Evolutionary conservation across 2,113 vertebrate genomes (phyloP).

Genomic region (Channa argus): DNA sequence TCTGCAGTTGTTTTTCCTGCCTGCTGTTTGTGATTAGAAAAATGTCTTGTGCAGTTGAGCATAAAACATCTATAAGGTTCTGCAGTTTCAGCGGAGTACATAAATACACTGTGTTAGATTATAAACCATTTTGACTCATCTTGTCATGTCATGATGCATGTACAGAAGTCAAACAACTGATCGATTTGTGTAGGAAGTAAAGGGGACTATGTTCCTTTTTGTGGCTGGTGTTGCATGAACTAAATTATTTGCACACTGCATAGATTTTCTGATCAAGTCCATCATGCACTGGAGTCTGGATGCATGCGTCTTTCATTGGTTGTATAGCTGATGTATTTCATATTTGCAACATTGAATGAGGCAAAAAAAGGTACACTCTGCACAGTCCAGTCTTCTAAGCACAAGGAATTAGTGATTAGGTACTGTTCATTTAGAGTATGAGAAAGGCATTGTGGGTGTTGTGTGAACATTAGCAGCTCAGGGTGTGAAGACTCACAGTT

Average conservation of each 20-base stretch:
- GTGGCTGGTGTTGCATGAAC: conserved; percentile 5
- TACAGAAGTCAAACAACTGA: not conserved
- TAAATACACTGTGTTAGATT: too few species aligned
- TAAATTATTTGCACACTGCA: not conserved
- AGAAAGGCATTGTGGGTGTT: conserved; percentile 57
- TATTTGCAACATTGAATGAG: not conserved
- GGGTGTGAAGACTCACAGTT: conserved; percentile 52
- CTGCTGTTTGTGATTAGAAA: too few species aligned
- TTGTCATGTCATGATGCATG: too few species aligned
- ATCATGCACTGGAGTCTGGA: not conserved
- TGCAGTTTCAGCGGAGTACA: too few species aligned
- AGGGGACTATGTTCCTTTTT: conserved; percentile 4
- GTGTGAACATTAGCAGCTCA: conserved; percentile 62
- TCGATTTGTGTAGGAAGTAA: conserved; percentile 18
- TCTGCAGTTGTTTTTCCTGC: too few species aligned
- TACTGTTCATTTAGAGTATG: conserved; percentile 42
- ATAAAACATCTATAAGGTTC: too few species aligned
- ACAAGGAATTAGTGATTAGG: conserved; percentile 50
- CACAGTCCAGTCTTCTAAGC: conserved; percentile 39
- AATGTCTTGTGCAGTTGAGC: too few species aligned
- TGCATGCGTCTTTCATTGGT: conserved; percentile 2
- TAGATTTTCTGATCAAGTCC: too few species aligned
- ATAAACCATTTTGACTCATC: too few species aligned
- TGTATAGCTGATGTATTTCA: not conserved
- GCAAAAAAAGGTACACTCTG: conserved; percentile 29